phyloP scores from a whole-genome alignment of 2,113 vertebrate genomes.

The Rhinichthys klamathensis region DNA sequence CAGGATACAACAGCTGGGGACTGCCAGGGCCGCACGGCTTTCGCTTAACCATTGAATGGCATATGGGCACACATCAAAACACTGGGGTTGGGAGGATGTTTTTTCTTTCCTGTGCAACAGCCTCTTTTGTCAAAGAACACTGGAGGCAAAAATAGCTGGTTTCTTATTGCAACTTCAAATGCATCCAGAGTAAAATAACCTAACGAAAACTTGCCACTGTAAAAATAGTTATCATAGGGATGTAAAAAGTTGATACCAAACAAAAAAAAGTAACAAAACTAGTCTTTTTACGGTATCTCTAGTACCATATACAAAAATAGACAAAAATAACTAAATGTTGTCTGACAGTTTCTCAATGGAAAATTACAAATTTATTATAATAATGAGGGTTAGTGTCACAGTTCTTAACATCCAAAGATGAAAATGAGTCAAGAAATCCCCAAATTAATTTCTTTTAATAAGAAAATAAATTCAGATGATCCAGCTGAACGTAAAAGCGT shows the following conservation, averaged over 20 bases:
- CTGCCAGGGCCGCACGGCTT: conserved; percentile 72
- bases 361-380: too few relatives aligned
- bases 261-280: too few relatives aligned
- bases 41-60: conserved; percentile 62
- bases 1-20: conserved; percentile 78
- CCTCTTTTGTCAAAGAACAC: not conserved
- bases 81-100: not conserved
- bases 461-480: too few relatives aligned
- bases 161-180: not conserved
- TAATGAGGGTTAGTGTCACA: too few relatives aligned
- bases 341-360: too few relatives aligned
- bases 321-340: too few relatives aligned
- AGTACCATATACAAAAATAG: too few relatives aligned
- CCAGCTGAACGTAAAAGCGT: too few relatives aligned
- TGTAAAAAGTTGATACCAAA: not conserved
- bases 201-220: not conserved
- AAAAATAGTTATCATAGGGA: not conserved
- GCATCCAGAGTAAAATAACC: not conserved
- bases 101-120: not conserved
- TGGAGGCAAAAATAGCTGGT: not conserved
- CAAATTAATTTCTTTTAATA: too few relatives aligned
- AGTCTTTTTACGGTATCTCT: too few relatives aligned
- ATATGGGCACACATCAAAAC: not conserved
- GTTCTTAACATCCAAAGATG: too few relatives aligned
- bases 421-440: too few relatives aligned